Percentiles rank a stretch among this genome's conserved stretches.
Evolutionary conservation across 2,797 vertebrate species (phyloP).

Genomic region (Poliocrania exsul): DNA sequence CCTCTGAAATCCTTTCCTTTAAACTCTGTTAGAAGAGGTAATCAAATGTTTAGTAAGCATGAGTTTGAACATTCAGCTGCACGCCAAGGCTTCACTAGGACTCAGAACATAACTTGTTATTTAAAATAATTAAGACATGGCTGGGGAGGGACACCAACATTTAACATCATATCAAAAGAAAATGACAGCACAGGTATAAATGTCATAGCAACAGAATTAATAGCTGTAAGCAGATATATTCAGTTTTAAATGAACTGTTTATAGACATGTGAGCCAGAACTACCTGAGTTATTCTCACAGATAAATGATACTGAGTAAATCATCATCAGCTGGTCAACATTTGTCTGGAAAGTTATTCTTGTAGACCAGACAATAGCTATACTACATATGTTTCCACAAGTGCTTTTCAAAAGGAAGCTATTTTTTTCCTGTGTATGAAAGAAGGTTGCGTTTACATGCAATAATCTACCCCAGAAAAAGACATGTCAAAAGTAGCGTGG

Average conservation of each 20-base stretch:
- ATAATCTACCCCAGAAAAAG: neutral
- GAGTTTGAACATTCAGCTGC: constrained; percentile 17
- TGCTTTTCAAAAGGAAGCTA: neutral
- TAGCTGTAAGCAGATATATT: neutral
- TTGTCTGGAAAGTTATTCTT: neutral
- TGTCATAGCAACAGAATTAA: neutral
- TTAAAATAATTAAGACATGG: neutral
- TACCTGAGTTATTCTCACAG: neutral
- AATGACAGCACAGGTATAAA: neutral
- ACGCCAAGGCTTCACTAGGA: constrained; percentile 35
- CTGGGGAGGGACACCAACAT: neutral
- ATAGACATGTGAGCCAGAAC: neutral
- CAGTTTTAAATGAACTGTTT: neutral
- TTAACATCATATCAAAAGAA: neutral
- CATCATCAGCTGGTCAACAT: neutral
- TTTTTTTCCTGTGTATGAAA: neutral
- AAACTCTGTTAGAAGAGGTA: neutral
- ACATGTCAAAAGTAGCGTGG: neutral
- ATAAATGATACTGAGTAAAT: neutral
- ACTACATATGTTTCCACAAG: neutral
- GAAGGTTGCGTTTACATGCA: neutral
- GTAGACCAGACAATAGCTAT: neutral
- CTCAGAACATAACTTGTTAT: neutral
- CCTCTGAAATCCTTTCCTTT: constrained; percentile 2
- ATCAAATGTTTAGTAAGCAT: neutral